Evolutionary conservation across 2,113 vertebrate genomes (phyloP).

Genomic region (Eubucco bourcierii): DNA sequence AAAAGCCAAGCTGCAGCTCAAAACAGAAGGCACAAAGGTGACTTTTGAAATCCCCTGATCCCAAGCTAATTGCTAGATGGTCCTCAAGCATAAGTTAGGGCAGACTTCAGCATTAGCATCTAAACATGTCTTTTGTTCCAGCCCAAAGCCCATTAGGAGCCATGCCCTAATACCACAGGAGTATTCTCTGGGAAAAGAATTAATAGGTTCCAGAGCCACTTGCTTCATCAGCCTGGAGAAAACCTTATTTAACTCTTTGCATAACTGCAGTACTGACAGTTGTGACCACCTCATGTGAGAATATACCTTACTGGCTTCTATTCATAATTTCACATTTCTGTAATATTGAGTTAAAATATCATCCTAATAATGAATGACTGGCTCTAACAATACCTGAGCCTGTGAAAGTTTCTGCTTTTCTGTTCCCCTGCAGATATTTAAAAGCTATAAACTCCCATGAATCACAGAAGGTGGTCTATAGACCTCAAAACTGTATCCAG

Average conservation of each 20-base stretch:
- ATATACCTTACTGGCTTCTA: not conserved
- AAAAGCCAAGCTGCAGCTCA: not conserved
- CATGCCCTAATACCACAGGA: not conserved
- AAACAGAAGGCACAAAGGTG: slow-evolving; percentile 23
- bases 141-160: slow-evolving; percentile 6
- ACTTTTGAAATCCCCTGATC: slow-evolving; percentile 28
- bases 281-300: not conserved
- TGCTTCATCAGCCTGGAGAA: slow-evolving; percentile 4
- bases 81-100: slow-evolving; percentile 16
- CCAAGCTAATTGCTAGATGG: slow-evolving; percentile 26
- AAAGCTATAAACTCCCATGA: not conserved
- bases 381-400: not conserved
- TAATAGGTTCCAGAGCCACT: slow-evolving; percentile 25
- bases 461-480: not conserved
- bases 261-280: not conserved
- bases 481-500: not conserved
- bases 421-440: slow-evolving; percentile 24
- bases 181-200: slow-evolving; percentile 11
- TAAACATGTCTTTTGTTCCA: slow-evolving; percentile 31
- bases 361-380: not conserved
- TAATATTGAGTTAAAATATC: not conserved
- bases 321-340: not conserved
- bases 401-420: not conserved
- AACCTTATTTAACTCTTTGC: slow-evolving; percentile 27
- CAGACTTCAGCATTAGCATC: slow-evolving; percentile 32